Evolutionary conservation across 2,888 invertebrate species (phyloP).

Genomic region (Spodoptera picta): DNA sequence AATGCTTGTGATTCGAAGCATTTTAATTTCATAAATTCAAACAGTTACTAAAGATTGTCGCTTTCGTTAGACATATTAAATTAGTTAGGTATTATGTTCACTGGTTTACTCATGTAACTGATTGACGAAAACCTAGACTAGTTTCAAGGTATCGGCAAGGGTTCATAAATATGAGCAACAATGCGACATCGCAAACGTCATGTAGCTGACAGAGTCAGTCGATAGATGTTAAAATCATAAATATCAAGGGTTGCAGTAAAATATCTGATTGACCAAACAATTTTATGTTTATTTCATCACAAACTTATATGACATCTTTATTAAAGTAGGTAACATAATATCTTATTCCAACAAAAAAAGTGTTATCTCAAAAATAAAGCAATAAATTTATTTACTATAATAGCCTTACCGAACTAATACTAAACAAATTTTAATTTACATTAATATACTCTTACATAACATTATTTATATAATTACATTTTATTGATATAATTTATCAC

Average conservation of each 20-base stretch:
- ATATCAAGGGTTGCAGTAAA: conserved; percentile 8
- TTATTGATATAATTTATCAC: conserved; percentile 82
- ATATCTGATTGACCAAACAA: conserved; percentile 72
- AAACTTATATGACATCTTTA: conserved; percentile 71
- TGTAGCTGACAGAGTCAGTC: no score
- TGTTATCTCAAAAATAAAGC: conserved; percentile 68
- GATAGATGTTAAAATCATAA: no score
- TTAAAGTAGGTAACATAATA: conserved; percentile 69
- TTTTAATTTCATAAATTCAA: no score
- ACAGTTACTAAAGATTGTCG: no score
- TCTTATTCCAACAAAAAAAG: conserved; percentile 62
- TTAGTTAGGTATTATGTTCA: no score
- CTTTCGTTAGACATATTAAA: no score
- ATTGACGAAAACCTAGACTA: no score
- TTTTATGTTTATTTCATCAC: conserved; percentile 84
- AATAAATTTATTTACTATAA: conserved; percentile 70
- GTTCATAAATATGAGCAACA: no score
- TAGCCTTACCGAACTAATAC: conserved; percentile 70
- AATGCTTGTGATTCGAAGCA: no score
- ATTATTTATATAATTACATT: conserved; percentile 73
- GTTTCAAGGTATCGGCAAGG: no score
- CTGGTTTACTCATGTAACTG: no score
- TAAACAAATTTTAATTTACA: conserved; percentile 74
- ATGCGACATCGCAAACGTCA: no score
- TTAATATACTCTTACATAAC: conserved; percentile 61